Conservation (phyloP, 2,888 invertebrate species). For the Cryptops parisi region DNA sequence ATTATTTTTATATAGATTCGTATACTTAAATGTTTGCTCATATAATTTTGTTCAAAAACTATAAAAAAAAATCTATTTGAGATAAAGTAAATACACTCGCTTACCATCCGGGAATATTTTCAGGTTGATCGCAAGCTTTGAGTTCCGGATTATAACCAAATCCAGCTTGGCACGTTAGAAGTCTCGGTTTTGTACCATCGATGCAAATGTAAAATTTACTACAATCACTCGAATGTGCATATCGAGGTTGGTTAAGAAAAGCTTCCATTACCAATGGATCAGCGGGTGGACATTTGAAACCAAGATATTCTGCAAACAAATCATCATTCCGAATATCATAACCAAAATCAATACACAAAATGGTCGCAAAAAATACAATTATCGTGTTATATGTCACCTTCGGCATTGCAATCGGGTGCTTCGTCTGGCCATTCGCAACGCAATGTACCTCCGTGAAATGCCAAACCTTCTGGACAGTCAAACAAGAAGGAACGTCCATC, state of each 20-base stretch:
- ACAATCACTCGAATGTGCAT: constrained; percentile 74
- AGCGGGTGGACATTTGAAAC: constrained; percentile 54
- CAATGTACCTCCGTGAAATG: constrained; percentile 54
- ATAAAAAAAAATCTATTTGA: too few species aligned
- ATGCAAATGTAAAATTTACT: constrained; percentile 86
- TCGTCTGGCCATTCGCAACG: constrained; percentile 80
- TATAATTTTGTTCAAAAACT: too few species aligned
- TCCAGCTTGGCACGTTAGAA: constrained; percentile 75
- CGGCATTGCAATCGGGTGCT: constrained; percentile 62
- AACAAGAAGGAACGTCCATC: constrained; percentile 57
- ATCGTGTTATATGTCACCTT: constrained; percentile 39
- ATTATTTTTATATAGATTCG: too few species aligned
- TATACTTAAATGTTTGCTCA: too few species aligned
- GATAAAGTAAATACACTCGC: too few species aligned
- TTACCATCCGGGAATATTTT: constrained; percentile 79
- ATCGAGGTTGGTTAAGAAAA: constrained; percentile 36
- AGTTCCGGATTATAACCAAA: constrained; percentile 72
- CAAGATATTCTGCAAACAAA: constrained; percentile 40
- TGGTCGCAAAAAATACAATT: neutral
- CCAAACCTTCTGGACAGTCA: constrained; percentile 69
- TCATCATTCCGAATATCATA: neutral
- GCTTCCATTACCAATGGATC: constrained; percentile 13
- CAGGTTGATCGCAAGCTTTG: constrained; percentile 70
- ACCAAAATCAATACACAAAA: neutral
- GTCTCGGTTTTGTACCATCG: constrained; percentile 65